Evolutionary conservation across 1,140 invertebrate genomes (phyloP).

Genomic region (Aricia agestis): DNA sequence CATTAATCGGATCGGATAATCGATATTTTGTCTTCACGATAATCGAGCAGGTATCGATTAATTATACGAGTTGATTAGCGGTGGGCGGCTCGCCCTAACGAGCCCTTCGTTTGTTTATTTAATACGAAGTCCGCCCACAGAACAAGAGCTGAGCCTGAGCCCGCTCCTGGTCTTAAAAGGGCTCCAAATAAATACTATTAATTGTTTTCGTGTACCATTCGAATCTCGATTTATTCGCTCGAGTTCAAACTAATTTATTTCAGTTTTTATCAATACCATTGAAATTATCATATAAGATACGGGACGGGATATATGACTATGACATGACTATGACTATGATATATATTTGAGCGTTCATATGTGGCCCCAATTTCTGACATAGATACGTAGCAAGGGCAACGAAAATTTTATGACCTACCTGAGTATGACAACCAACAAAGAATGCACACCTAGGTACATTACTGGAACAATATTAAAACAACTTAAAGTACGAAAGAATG

Average conservation of each 20-base stretch:
- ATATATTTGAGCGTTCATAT: too few species aligned
- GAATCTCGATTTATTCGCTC: background rate
- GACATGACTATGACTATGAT: too few species aligned
- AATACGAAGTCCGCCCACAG: constrained; percentile 43
- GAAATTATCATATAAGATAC: too few species aligned
- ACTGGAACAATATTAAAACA: too few species aligned
- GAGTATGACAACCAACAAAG: too few species aligned
- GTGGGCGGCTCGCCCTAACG: constrained; percentile 51
- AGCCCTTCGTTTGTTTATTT: constrained; percentile 60
- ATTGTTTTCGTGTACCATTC: background rate
- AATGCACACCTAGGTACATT: too few species aligned
- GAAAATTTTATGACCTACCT: too few species aligned
- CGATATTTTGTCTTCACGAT: constrained; percentile 46
- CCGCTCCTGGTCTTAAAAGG: constrained; percentile 47
- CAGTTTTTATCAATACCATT: background rate
- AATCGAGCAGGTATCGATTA: constrained; percentile 47
- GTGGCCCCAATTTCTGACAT: too few species aligned
- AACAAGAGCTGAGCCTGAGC: constrained; percentile 28
- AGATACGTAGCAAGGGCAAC: background rate
- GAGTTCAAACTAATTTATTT: background rate
- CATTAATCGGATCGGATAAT: constrained; percentile 46
- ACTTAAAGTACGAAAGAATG: too few species aligned
- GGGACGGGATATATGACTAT: too few species aligned
- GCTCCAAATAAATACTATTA: constrained; percentile 7
- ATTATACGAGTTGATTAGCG: constrained; percentile 60